phyloP scores from a whole-genome alignment of 2,113 vertebrate species.

The Tragelaphus strepsiceros region DNA sequence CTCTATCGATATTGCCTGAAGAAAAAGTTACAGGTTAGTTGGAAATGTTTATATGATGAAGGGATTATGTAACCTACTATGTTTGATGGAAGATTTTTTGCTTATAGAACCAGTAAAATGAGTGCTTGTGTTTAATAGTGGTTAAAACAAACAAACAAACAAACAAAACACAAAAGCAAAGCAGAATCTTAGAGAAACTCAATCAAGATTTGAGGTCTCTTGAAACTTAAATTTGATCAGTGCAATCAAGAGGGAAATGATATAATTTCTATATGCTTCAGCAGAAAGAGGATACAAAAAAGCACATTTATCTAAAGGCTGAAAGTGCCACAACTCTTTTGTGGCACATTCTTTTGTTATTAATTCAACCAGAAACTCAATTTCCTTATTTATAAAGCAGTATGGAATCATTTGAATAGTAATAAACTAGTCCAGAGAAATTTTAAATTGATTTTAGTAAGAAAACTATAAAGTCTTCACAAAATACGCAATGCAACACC shows the following conservation, averaged over 20 bases:
- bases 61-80: not conserved
- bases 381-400: not conserved
- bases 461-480: not conserved
- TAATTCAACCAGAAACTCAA: not conserved
- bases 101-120: not conserved
- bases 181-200: not conserved
- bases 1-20: not conserved
- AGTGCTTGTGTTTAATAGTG: not conserved
- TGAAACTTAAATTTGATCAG: not conserved
- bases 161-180: not conserved
- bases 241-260: not conserved
- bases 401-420: not conserved
- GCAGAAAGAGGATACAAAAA: conserved; percentile 5
- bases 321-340: not conserved
- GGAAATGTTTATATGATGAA: not conserved
- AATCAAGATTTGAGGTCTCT: not conserved
- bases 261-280: not conserved
- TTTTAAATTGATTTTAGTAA: not conserved
- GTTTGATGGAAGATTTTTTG: not conserved
- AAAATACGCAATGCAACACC: not conserved
- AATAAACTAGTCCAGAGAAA: not conserved
- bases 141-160: not conserved
- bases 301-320: not conserved
- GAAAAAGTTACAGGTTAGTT: not conserved
- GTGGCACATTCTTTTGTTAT: not conserved